phyloP scores from a whole-genome alignment of 2,797 vertebrate species.

The Sarcophilus harrisii region DNA sequence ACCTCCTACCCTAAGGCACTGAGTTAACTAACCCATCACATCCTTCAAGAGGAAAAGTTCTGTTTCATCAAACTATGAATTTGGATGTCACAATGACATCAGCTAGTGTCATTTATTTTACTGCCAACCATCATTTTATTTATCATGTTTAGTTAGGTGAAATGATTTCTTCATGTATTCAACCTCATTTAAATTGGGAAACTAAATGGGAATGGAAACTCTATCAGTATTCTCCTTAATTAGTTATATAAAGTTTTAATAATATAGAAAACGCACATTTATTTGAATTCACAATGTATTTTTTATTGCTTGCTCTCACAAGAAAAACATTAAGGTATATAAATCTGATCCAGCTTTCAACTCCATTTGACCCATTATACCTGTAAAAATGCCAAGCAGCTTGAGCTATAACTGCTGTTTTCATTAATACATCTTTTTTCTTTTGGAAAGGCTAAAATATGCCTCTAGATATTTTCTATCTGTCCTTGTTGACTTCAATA shows the following conservation, averaged over 20 bases:
- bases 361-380: conserved; percentile 6
- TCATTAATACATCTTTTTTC: background rate
- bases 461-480: background rate
- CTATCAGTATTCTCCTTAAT: background rate
- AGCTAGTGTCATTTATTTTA: background rate
- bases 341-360: conserved; percentile 2
- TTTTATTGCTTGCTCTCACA: conserved; percentile 43
- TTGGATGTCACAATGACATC: conserved; percentile 13
- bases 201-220: background rate
- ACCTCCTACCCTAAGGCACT: conserved; percentile 11
- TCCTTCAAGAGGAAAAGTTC: background rate
- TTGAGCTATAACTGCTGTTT: background rate
- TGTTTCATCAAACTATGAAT: background rate
- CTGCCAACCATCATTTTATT: conserved; percentile 1
- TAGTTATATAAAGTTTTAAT: background rate
- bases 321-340: conserved; percentile 2
- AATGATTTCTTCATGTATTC: background rate
- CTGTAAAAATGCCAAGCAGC: conserved; percentile 3
- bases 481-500: background rate
- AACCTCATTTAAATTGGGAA: background rate
- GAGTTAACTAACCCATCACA: background rate
- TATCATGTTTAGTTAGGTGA: conserved; percentile 12
- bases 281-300: conserved; percentile 26
- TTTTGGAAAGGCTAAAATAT: background rate
- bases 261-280: conserved; percentile 16